These are phyloP conservation scores for Colaptes auratus DNA, from an alignment of 2,113 vertebrate species.

Conservation along the genomic window DNA sequence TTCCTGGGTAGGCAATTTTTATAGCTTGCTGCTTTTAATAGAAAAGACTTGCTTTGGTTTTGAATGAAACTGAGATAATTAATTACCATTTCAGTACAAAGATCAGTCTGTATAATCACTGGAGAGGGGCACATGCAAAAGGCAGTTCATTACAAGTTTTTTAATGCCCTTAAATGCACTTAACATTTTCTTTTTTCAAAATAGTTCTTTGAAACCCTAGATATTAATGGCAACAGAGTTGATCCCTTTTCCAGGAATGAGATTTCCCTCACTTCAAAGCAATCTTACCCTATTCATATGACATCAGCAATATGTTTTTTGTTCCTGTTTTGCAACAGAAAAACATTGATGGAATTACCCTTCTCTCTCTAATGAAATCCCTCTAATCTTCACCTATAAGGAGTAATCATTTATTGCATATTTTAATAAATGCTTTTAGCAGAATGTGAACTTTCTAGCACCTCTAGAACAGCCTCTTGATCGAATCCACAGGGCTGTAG, in stretches of 20 bases:
- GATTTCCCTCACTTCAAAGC: not conserved
- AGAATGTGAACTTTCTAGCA: not conserved
- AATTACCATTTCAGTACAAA: not conserved
- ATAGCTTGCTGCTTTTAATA: not conserved
- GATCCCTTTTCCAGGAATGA: not conserved
- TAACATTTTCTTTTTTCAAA: not conserved
- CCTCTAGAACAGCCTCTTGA: not conserved
- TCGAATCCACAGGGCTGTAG: not conserved
- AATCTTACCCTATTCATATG: not conserved
- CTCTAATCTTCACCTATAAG: not conserved
- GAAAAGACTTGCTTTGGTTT: not conserved
- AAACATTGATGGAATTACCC: not conserved
- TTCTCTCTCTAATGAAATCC: not conserved
- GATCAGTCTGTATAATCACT: not conserved
- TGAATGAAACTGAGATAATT: not conserved
- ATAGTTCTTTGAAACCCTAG: not conserved
- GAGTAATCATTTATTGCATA: not conserved
- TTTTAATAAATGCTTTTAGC: not conserved
- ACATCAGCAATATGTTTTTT: not conserved
- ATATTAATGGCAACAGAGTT: not conserved
- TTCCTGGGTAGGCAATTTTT: not conserved
- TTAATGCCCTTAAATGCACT: not conserved
- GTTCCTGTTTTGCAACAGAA: not conserved
- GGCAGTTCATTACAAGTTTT: not conserved
- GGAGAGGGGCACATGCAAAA: not conserved